Evolutionary conservation across 2,113 vertebrate species (phyloP).

Genomic region (Anarrhichthys ocellatus): DNA sequence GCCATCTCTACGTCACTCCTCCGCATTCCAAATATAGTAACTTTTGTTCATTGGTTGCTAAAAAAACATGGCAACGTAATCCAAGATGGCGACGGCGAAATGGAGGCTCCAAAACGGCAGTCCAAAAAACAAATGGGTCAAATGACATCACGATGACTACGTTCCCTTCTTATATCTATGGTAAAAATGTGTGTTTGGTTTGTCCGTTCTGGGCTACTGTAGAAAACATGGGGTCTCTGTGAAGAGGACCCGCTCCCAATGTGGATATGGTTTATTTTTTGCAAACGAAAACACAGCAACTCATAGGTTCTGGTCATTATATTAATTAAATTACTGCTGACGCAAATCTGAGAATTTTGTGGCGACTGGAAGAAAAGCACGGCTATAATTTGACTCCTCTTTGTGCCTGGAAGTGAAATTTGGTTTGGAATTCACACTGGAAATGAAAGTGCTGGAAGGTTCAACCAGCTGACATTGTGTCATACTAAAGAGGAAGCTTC

Average conservation of each 20-base stretch:
- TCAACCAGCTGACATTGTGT: slow-evolving; percentile 14
- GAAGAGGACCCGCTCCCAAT: not conserved
- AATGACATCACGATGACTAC: too few species aligned
- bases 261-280: not conserved
- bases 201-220: too few species aligned
- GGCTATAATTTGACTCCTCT: slow-evolving; percentile 45
- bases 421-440: slow-evolving; percentile 32
- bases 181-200: too few species aligned
- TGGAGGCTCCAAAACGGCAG: too few species aligned
- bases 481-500: not conserved
- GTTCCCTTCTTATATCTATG: too few species aligned
- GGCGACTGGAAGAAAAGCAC: not conserved
- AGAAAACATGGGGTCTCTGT: not conserved
- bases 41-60: too few species aligned
- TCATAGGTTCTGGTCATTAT: not conserved
- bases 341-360: slow-evolving; percentile 31
- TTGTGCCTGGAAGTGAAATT: slow-evolving; percentile 24
- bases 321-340: slow-evolving; percentile 38
- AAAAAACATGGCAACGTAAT: too few species aligned
- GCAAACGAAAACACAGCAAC: not conserved
- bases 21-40: too few species aligned
- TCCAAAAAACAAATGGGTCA: too few species aligned
- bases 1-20: too few species aligned
- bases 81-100: too few species aligned
- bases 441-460: slow-evolving; percentile 7